Base-by-base conservation (phyloP, 2,113 vertebrate species). In the western clawed frog (Xenopus tropicalis) region DNA sequence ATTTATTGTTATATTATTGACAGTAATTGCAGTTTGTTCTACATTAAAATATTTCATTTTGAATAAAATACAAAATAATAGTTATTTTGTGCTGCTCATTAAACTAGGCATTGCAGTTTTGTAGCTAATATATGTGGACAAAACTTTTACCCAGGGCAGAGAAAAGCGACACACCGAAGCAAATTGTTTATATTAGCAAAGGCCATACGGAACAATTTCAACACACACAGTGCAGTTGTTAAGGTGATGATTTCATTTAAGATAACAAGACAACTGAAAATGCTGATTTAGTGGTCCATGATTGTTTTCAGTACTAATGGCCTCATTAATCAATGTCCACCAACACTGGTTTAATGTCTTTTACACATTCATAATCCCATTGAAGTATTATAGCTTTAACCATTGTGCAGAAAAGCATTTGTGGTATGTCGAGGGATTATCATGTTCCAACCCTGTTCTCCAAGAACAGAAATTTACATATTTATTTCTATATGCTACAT, bases 201-300 rank as follows among this genome's bases (percentile, higher is more conserved):
- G 21, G 57, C 58, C 59, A 69, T 43, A 51, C 66, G 56, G 46
- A 56, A 69, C 52, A 22, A 63, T 17, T 61, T 66, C 22, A 69
- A 71, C 22, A 69, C 43, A 75, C 59, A 43, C 66, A 76, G 73
- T 21, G 66, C 73, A 76, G 73, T 76, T 76, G 73, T 76, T 76
- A 76, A 69, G 73, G 73, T 76, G 73, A 76, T 76, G 59, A 76
- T 76, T 76, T 76, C 73, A 76, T 76, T 76, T 56, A 69, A 44
- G 73, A 76, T 76, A 76, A 76, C 73, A 76, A 76, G 73, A 76
- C 66, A 69, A 63, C 66, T 62, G 66, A 76, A 74, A 76, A 76
- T 76, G 66, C 58, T 76, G 59, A 76, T 76, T 54, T 62, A 76
- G 73, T 76, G 73, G 57, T 61, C 67, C 25, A 19, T 68, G 73